phyloP scores from a whole-genome alignment of 2,797 vertebrate genomes.

The Rhinoraja longicauda region DNA sequence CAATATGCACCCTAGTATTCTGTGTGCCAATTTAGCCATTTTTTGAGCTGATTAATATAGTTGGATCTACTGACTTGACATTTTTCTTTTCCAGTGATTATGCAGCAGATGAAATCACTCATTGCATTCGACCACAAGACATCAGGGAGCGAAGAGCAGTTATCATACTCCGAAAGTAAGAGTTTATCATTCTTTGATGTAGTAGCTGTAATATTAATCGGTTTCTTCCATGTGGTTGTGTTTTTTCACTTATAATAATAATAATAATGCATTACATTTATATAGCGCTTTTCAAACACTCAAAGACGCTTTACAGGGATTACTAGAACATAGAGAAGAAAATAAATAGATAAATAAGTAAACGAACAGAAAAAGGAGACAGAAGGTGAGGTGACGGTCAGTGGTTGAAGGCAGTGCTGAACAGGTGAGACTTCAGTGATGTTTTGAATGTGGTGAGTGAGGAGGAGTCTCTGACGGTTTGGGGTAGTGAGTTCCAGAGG shows the following conservation, averaged over 20 bases:
- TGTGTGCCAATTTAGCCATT: neutral
- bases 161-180: slow-evolving; percentile 97
- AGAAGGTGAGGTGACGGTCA: no score
- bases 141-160: slow-evolving; percentile 93
- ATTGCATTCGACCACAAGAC: slow-evolving; percentile 96
- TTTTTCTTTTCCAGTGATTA: slow-evolving; percentile 72
- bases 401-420: no score
- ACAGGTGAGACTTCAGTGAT: no score
- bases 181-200: slow-evolving; percentile 41
- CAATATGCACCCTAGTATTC: neutral
- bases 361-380: no score
- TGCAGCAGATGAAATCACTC: slow-evolving; percentile 95
- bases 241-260: neutral
- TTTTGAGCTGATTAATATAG: neutral
- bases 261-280: no score
- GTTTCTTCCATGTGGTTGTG: neutral
- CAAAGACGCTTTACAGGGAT: no score
- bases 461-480: no score
- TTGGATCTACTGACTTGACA: neutral
- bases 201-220: neutral
- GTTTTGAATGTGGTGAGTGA: no score
- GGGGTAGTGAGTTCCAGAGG: no score
- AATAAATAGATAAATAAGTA: no score
- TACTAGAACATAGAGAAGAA: no score
- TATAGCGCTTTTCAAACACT: no score